These are phyloP conservation scores for Agrochola lota DNA, from an alignment of 2,888 invertebrate species.

Conservation along the genomic window DNA sequence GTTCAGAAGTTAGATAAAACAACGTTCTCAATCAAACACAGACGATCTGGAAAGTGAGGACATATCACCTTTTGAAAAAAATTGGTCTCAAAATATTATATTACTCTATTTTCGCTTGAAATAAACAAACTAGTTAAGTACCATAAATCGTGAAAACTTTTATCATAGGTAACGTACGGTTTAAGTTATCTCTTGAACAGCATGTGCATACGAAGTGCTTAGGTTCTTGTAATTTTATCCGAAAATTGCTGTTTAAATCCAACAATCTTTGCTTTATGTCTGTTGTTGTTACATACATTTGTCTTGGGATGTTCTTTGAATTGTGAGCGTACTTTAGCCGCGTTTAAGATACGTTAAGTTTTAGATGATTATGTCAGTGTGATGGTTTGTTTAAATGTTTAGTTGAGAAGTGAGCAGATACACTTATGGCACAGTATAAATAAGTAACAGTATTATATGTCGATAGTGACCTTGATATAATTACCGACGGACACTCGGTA, in stretches of 20 bases:
- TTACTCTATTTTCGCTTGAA: slow-evolving; percentile 34
- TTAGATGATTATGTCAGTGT: background rate
- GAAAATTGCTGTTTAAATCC: slow-evolving; percentile 54
- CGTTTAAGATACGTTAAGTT: background rate
- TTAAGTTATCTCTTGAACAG: slow-evolving; percentile 49
- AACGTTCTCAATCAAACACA: background rate
- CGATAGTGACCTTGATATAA: too few relatives aligned
- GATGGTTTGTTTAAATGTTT: background rate
- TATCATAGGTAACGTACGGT: slow-evolving; percentile 25
- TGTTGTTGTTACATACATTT: slow-evolving; percentile 54
- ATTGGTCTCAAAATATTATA: background rate
- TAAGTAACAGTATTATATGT: too few relatives aligned
- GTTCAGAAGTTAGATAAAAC: too few relatives aligned
- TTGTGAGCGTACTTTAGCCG: background rate
- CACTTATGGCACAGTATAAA: background rate
- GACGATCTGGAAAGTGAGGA: background rate
- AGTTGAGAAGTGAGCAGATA: background rate
- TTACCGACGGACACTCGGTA: too few relatives aligned
- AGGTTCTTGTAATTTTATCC: slow-evolving; percentile 50
- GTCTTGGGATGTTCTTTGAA: slow-evolving; percentile 29
- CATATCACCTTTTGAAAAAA: background rate
- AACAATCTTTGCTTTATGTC: slow-evolving; percentile 54
- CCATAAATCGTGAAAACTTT: slow-evolving; percentile 60
- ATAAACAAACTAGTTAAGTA: slow-evolving; percentile 54
- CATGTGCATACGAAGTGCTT: slow-evolving; percentile 46